Conservation (phyloP, 2,888 invertebrate genomes). For the Rhopalosiphum nymphaeae region DNA sequence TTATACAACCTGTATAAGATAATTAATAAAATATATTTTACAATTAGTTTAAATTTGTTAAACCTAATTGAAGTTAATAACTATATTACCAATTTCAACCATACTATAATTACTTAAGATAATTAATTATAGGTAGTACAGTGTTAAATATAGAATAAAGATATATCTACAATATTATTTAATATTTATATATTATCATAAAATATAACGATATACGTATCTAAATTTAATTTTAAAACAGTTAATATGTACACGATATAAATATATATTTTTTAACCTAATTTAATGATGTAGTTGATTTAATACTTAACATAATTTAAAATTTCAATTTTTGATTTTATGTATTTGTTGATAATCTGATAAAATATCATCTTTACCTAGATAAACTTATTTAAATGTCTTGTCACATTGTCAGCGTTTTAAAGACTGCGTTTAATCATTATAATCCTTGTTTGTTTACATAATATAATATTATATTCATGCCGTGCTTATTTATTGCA, state of each 20-base stretch:
- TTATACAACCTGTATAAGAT: background rate
- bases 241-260: background rate
- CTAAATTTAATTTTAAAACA: background rate
- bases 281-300: background rate
- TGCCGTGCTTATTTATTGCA: background rate
- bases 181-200: no score
- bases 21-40: background rate
- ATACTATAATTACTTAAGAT: background rate
- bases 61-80: background rate
- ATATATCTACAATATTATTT: background rate
- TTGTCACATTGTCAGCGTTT: background rate
- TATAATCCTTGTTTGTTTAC: background rate
- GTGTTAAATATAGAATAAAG: background rate
- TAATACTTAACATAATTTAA: background rate
- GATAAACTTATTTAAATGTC: background rate
- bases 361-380: background rate
- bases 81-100: background rate
- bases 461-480: background rate
- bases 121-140: background rate
- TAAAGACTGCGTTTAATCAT: background rate
- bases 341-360: background rate
- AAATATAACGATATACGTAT: background rate
- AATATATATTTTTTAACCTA: background rate
- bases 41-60: background rate
- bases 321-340: background rate